Conservation (phyloP, 37 sponge, comb jelly and placozoan genomes). For the Chondrilla cf. caribensis region DNA sequence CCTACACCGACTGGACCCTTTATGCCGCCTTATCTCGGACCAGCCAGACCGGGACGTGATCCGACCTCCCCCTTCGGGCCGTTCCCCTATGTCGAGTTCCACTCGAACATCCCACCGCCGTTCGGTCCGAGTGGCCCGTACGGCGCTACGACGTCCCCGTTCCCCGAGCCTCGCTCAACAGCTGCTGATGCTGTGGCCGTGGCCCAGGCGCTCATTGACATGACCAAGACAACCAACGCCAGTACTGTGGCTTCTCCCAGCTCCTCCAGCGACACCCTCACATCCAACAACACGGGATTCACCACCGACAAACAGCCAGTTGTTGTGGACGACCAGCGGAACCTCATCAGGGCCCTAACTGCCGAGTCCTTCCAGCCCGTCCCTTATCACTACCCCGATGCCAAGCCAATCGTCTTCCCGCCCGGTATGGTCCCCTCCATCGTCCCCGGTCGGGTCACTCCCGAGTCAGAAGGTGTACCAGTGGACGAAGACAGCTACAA, state of each 20-base stretch:
- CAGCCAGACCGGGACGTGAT: constrained; percentile 7
- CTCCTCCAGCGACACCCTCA: constrained; percentile 4
- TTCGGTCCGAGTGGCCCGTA: neutral
- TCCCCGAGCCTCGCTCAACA: constrained; percentile 18
- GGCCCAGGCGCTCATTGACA: constrained; percentile 7
- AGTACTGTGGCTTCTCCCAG: constrained; percentile 10
- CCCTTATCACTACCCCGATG: constrained; percentile 3
- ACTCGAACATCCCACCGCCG: neutral
- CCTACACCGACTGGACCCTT: constrained; percentile 15
- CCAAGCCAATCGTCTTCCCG: constrained; percentile 16
- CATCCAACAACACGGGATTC: neutral
- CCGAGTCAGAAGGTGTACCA: constrained; percentile 8
- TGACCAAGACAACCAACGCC: neutral
- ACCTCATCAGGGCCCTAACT: neutral
- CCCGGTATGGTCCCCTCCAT: neutral
- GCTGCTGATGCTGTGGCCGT: constrained; percentile 22
- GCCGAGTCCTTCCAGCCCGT: constrained; percentile 13
- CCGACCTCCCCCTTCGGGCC: constrained; percentile 5
- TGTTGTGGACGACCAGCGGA: neutral
- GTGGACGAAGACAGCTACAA: neutral
- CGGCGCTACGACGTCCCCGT: neutral
- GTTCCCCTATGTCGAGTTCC: neutral
- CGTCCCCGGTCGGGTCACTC: neutral
- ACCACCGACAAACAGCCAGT: neutral
- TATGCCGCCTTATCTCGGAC: constrained; percentile 10